Conservation (phyloP, 2,113 vertebrate species). For the Onychostoma macrolepis region DNA sequence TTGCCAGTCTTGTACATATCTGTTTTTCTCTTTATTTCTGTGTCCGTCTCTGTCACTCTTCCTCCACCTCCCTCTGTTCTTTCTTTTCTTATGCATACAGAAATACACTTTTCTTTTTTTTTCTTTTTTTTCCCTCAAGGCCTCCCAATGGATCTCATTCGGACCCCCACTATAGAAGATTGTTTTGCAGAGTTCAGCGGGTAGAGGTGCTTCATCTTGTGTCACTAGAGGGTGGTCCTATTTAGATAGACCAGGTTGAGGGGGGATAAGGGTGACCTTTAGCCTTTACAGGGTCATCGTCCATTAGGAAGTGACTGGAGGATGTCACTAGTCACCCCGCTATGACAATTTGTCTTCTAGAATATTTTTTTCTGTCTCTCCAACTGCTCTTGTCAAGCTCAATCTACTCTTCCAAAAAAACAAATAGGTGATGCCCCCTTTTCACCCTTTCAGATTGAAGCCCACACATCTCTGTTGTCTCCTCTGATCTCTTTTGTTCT, state of each 20-base stretch:
- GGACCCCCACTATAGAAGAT: conserved; percentile 18
- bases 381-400: neutral
- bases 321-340: conserved; percentile 42
- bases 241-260: conserved; percentile 43
- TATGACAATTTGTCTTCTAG: conserved; percentile 48
- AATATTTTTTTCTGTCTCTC: conserved; percentile 16
- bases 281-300: conserved; percentile 39
- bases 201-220: conserved; percentile 47
- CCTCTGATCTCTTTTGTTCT: neutral
- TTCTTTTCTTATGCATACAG: conserved; percentile 21
- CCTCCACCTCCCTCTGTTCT: neutral
- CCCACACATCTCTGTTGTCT: neutral
- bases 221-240: conserved; percentile 53
- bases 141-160: neutral
- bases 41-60: neutral
- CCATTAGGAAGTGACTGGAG: conserved; percentile 48
- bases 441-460: neutral
- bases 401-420: conserved; percentile 24
- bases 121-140: neutral
- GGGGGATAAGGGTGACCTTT: conserved; percentile 45
- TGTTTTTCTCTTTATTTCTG: neutral
- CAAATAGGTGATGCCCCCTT: neutral
- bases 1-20: neutral
- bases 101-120: neutral
- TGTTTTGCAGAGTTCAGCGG: conserved; percentile 33